Evolutionary conservation across 2,888 invertebrate species (phyloP), one percentile per base, ranked within the genome.

Genomic region (Cephus rjabovi): DNA sequence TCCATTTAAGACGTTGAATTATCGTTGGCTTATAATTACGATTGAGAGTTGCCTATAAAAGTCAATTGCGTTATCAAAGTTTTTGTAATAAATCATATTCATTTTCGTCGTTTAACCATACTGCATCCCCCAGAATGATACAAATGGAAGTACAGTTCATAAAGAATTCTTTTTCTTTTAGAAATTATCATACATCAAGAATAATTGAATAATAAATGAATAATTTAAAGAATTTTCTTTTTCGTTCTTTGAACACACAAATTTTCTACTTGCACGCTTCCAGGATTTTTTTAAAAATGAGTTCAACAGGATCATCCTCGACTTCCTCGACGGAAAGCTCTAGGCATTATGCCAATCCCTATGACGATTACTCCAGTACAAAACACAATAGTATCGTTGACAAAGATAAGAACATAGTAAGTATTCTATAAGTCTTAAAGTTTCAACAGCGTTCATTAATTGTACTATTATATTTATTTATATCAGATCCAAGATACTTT

Each of bases 401-500:
- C 34, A 75, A 76, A 34, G 79, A 81, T 23, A 79, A 81, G 40
- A 79, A 83, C 73, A 84, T 84, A 80, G 79, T 70, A n/a, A n/a
- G 31, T 71, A 71, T 9, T 71, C 12, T 30, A 9, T 0, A 3
- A 71, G 31, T 71, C 15, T 71, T 33, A 9, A 71, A 71, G 31
- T 71, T 15, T 31, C 70, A 71, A 30, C 4, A 9, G 11, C 15
- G 3, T 4, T 12, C 71, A 56, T 37, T 35, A 23, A 71, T 76
- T 33, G 73, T 56, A 70, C 23, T 73, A 88, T 89, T 76, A 81
- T 74, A 80, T 81, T 75, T 78, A 75, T 81, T 82, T 85, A 79
- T 90, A 92, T 69, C 85, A 94, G 94, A 87, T 94, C 82, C 93
- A 93, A 71, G 88, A 92, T 79, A 89, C 89, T 56, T 93, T 93